A percentile compares a stretch with the other conserved stretches of the same genome.
phyloP scores from a whole-genome alignment of 2,113 vertebrate species.

The Alaudala cheleensis region DNA sequence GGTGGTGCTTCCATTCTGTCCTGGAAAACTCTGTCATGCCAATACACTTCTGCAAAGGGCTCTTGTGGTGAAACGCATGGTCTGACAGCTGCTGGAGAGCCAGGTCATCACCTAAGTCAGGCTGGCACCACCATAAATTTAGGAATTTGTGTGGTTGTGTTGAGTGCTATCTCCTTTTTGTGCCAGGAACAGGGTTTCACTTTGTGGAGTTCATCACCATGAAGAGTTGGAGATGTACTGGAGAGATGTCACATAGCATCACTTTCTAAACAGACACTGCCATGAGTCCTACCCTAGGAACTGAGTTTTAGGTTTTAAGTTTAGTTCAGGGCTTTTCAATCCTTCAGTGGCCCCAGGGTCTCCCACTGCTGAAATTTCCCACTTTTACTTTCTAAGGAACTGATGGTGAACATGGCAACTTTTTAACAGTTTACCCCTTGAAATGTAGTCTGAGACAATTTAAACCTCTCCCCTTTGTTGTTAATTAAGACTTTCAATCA shows the following conservation, averaged over 20 bases:
- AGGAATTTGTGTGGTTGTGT: background rate
- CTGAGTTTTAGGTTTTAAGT: background rate
- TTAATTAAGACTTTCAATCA: background rate
- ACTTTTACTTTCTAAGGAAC: background rate
- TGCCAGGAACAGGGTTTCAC: background rate
- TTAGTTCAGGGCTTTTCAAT: background rate
- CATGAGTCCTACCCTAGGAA: background rate
- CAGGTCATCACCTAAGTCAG: background rate
- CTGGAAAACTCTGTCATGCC: background rate
- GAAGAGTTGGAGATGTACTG: background rate
- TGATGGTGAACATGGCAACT: rapidly evolving
- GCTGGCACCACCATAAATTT: background rate
- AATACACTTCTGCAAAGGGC: background rate
- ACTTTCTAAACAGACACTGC: background rate
- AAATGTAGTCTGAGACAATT: background rate
- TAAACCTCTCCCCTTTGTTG: background rate
- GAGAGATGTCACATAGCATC: rapidly evolving
- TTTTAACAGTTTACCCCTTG: background rate
- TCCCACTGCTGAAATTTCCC: background rate
- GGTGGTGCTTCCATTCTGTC: background rate
- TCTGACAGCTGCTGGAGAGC: background rate
- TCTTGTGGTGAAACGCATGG: background rate
- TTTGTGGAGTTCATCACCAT: background rate
- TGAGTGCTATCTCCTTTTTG: background rate
- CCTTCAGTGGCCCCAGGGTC: background rate